Percentiles rank a stretch among this genome's conserved stretches.
Evolutionary conservation across 2,888 invertebrate genomes (phyloP).

Genomic region (Stramonita haemastoma): DNA sequence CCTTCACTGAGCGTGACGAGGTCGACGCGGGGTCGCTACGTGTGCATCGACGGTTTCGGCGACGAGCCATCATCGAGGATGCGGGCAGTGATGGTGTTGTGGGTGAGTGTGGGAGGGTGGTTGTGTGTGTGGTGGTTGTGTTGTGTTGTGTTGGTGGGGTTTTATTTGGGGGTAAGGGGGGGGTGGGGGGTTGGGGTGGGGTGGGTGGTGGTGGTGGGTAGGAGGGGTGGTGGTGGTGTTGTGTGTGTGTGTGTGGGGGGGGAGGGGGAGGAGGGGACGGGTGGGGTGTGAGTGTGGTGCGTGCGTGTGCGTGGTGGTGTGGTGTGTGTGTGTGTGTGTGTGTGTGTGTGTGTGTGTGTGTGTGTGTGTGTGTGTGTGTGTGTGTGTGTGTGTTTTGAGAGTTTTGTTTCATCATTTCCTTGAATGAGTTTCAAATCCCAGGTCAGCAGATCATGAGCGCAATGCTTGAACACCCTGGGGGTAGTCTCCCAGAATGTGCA

Average conservation of each 20-base stretch:
- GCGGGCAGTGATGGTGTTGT: slow-evolving; percentile 46
- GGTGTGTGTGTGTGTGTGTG: background rate
- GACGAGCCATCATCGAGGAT: background rate
- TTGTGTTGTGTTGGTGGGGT: background rate
- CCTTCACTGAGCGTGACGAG: slow-evolving; percentile 31
- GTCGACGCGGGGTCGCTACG: slow-evolving; percentile 38
- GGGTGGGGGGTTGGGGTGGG: no score
- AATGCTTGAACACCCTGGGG: no score
- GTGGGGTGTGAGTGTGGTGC: background rate
- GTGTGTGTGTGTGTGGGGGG: background rate
- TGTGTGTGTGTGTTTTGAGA: background rate
- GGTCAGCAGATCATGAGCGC: no score
- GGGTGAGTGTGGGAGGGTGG: slow-evolving; percentile 14
- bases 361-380: slow-evolving; percentile 1
- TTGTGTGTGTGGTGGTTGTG: background rate
- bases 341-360: background rate
- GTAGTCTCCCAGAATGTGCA: no score
- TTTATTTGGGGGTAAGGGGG: background rate
- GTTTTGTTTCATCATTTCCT: no score
- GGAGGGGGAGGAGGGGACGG: background rate
- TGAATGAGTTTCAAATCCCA: no score
- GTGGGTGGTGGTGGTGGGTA: background rate
- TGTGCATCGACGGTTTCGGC: slow-evolving; percentile 23
- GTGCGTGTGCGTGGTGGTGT: background rate
- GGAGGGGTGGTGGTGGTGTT: background rate